These are phyloP conservation scores for Balaeniceps rex DNA, from an alignment of 2,113 vertebrate genomes.

Conservation along the genomic window DNA sequence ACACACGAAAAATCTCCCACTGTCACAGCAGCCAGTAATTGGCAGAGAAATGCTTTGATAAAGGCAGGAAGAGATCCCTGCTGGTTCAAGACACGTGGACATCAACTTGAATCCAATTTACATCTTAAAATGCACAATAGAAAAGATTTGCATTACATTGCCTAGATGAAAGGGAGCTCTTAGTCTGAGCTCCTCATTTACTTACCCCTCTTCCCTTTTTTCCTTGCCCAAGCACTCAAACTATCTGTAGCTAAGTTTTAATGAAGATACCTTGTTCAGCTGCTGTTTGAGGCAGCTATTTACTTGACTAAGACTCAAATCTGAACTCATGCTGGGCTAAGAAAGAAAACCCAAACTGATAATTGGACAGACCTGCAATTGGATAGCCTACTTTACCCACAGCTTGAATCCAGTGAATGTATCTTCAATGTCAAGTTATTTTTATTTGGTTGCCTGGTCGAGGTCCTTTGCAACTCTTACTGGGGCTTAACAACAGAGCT, in stretches of 20 bases:
- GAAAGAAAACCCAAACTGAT: conserved; percentile 4
- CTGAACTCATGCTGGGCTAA: conserved; percentile 26
- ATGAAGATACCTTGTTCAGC: conserved; percentile 49
- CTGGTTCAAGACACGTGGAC: conserved; percentile 67
- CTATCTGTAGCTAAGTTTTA: conserved; percentile 55
- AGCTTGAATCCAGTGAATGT: background rate
- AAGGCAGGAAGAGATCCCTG: conserved; percentile 27
- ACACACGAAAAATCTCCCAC: conserved; percentile 31
- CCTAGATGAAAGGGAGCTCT: conserved; percentile 37
- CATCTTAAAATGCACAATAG: conserved; percentile 44
- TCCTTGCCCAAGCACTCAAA: conserved; percentile 16
- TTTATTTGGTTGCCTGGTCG: background rate
- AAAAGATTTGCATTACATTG: conserved; percentile 33
- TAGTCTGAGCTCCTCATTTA: conserved; percentile 31
- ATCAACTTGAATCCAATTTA: conserved; percentile 66
- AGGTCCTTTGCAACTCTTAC: background rate
- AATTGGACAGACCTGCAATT: conserved; percentile 31
- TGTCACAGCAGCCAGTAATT: conserved; percentile 54
- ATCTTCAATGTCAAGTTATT: background rate
- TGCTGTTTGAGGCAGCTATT: conserved; percentile 34
- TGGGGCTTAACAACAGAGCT: background rate
- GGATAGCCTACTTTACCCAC: background rate
- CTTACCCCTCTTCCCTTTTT: background rate
- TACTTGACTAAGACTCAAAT: background rate
- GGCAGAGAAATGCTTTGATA: conserved; percentile 58